Conservation (phyloP, 2,888 invertebrate genomes). For the Falcaria lacertinaria region DNA sequence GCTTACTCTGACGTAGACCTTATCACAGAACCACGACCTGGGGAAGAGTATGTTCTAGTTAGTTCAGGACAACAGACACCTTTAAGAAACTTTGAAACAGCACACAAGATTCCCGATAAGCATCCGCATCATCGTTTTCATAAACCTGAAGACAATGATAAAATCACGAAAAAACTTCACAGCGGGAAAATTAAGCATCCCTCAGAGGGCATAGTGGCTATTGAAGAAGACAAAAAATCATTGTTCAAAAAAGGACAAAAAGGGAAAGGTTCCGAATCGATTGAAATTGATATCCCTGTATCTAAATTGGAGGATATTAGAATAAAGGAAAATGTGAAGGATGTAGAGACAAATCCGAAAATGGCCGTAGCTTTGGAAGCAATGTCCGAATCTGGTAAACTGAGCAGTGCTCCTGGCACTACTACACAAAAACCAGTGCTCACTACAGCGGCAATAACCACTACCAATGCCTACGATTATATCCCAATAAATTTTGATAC, state of each 20-base stretch:
- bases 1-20: constrained; percentile 77
- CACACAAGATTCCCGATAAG: constrained; percentile 84
- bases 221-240: constrained; percentile 69
- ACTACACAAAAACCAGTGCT: constrained; percentile 79
- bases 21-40: constrained; percentile 82
- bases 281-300: constrained; percentile 70
- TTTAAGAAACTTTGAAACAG: constrained; percentile 81
- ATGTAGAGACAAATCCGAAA: constrained; percentile 63
- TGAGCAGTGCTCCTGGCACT: constrained; percentile 54
- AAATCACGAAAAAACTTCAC: constrained; percentile 57
- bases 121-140: constrained; percentile 56
- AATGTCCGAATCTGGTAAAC: constrained; percentile 71
- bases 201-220: constrained; percentile 66
- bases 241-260: constrained; percentile 56
- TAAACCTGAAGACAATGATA: constrained; percentile 69
- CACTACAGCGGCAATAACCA: constrained; percentile 69
- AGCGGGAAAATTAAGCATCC: constrained; percentile 60
- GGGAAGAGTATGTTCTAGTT: constrained; percentile 83
- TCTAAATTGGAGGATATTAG: constrained; percentile 72
- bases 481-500: constrained; percentile 72
- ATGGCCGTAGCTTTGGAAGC: constrained; percentile 68
- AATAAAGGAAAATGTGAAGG: constrained; percentile 73
- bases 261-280: constrained; percentile 58
- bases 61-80: constrained; percentile 76
- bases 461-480: constrained; percentile 60